phyloP scores from a whole-genome alignment of 2,797 vertebrate species.

The Danio kyathit region DNA sequence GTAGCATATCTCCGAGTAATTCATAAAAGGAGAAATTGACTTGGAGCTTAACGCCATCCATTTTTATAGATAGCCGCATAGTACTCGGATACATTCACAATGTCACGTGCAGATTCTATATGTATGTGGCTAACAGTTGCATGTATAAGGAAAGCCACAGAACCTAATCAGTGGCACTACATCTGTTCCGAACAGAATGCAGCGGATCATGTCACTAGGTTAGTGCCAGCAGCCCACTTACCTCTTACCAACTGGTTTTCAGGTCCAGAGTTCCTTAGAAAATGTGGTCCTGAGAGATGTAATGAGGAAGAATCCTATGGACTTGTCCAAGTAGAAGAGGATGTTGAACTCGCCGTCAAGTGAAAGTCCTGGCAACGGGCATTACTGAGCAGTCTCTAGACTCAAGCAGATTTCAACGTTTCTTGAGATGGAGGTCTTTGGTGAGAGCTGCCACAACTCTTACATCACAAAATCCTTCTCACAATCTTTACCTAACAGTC shows the following conservation, averaged over 20 bases:
- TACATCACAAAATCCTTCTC: slow-evolving; percentile 29
- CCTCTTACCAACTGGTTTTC: neutral
- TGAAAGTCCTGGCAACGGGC: neutral
- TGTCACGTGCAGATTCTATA: neutral
- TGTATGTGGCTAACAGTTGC: neutral
- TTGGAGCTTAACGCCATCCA: neutral
- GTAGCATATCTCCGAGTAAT: slow-evolving; percentile 21
- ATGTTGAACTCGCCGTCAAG: slow-evolving; percentile 41
- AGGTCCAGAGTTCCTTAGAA: neutral
- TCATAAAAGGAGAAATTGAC: neutral
- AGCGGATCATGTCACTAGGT: neutral
- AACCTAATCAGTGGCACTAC: neutral
- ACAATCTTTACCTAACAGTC: neutral
- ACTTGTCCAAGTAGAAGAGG: slow-evolving; percentile 33
- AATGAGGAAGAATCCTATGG: neutral
- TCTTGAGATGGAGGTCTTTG: slow-evolving; percentile 37
- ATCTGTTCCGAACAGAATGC: neutral
- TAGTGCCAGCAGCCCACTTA: neutral
- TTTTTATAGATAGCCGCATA: neutral
- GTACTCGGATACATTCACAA: slow-evolving; percentile 13
- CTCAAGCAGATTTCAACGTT: slow-evolving; percentile 10
- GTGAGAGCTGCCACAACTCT: slow-evolving; percentile 24
- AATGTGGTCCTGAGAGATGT: too few relatives aligned
- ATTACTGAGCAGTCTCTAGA: neutral
- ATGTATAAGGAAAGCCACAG: neutral